These are phyloP conservation scores for Myotis daubentonii DNA, from an alignment of 2,797 vertebrate species.

Conservation along the genomic window DNA sequence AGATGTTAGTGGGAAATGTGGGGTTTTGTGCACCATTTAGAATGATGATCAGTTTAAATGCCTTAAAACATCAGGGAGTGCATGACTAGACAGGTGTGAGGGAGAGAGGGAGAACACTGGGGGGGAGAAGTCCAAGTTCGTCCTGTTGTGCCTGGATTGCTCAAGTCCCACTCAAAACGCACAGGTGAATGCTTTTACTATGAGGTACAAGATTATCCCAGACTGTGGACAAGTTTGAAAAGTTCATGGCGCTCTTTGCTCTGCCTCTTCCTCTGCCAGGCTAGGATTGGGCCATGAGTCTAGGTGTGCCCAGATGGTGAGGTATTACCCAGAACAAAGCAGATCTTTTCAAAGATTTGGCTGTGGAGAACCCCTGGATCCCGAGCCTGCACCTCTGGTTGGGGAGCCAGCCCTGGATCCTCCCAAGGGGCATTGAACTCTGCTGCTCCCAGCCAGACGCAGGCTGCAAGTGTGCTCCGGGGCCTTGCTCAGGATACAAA, in stretches of 20 bases:
- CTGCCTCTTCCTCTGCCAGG: constrained; percentile 28
- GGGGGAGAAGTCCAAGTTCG: no score
- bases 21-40: neutral
- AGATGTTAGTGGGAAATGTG: neutral
- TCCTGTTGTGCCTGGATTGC: neutral
- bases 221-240: neutral
- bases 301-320: constrained; percentile 63
- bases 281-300: constrained; percentile 7
- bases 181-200: neutral
- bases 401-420: neutral
- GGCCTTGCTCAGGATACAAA: constrained; percentile 1
- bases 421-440: neutral
- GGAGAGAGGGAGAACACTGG: neutral
- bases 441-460: constrained; percentile 27
- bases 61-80: neutral
- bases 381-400: neutral
- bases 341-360: constrained; percentile 61
- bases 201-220: constrained; percentile 6
- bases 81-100: neutral
- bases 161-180: neutral
- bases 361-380: constrained; percentile 25
- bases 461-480: neutral
- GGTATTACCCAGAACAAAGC: constrained; percentile 31
- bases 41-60: neutral
- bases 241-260: neutral